Evolutionary conservation across 2,888 invertebrate genomes (phyloP), one percentile per base, ranked within the genome.

Genomic region (Nemotelus pantherinus): DNA sequence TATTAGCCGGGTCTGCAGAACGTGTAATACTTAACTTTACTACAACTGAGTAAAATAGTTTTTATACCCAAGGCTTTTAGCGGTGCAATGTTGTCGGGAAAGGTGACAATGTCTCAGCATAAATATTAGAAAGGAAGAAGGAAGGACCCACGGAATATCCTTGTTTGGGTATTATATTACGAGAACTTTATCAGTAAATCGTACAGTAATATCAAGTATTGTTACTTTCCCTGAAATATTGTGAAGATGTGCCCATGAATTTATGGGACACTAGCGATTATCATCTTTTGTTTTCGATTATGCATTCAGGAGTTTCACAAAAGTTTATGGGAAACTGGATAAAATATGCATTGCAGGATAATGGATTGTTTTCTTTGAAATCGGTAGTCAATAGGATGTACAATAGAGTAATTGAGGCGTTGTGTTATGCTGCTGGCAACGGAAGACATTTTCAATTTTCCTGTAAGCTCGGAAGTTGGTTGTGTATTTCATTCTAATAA

Each of bases 101-200:
- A 74, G 63, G 74, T 60, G 4, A 60, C 47, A 44, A 39, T 48
- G 63, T 74, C 10, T 60, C 10, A 41, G 48, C 47, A 47, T 48
- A 50, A 41, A 41, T 41, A 68, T 68, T 68, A 74, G 39, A 63
- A 48, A 57, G 45, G 74, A 47, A 4, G 10, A 43, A 41, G 74
- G 39, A 41, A 60, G 41, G 60, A 74, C 58, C 25, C 25, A 72
- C 47, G n/a, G 1, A 45, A 48, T 48, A 48, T 39, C 43, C 63
- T 60, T 60, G 50, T 63, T 60, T 25, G 10, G 50, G 47, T 9
- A 50, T 48, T 39, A 48, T 74, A 48, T 63, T 74, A 60, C 74
- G 5, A 25, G 60, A 48, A 41, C n/a, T 74, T 74, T 74, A 74
- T 74, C 74, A 47, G 60, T 48, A 47, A n/a, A 74, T 74, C 74